phyloP scores from a whole-genome alignment of 2,113 vertebrate genomes.

The Cebidichthys violaceus region DNA sequence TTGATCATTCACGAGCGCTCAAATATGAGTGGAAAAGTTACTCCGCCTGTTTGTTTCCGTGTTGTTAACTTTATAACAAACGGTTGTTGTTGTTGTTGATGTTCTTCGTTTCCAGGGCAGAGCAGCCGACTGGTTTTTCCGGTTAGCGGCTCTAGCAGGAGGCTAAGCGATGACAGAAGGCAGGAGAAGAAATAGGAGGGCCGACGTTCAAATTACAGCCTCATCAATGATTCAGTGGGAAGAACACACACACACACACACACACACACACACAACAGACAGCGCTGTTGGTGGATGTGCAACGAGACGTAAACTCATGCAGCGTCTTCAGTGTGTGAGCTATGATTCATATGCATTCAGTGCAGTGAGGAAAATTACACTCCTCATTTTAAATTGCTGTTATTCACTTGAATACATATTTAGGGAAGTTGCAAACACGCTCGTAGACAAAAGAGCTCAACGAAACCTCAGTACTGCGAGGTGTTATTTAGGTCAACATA shows the following conservation, averaged over 20 bases:
- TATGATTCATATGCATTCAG: slow-evolving; percentile 12
- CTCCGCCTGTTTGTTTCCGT: slow-evolving; percentile 4
- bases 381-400: neutral
- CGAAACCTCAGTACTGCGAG: neutral
- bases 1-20: neutral
- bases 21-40: neutral
- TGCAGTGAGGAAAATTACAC: neutral
- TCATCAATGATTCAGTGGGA: slow-evolving; percentile 80
- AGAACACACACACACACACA: slow-evolving; percentile 40
- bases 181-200: slow-evolving; percentile 36
- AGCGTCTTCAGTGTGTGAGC: neutral
- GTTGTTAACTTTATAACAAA: slow-evolving; percentile 13
- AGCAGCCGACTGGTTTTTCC: slow-evolving; percentile 47
- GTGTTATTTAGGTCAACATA: slow-evolving; percentile 2
- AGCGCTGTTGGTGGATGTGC: slow-evolving; percentile 28
- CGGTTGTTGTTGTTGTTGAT: neutral
- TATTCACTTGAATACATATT: slow-evolving; percentile 4
- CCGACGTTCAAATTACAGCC: slow-evolving; percentile 70
- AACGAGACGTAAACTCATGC: slow-evolving; percentile 32
- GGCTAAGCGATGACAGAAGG: slow-evolving; percentile 56
- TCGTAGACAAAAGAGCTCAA: neutral
- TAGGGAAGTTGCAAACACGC: neutral
- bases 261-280: slow-evolving; percentile 50
- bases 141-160: slow-evolving; percentile 30
- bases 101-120: slow-evolving; percentile 39